These are phyloP conservation scores for Drosophila mercatorum DNA, from an alignment of 2,888 invertebrate species.

Conservation along the genomic window DNA sequence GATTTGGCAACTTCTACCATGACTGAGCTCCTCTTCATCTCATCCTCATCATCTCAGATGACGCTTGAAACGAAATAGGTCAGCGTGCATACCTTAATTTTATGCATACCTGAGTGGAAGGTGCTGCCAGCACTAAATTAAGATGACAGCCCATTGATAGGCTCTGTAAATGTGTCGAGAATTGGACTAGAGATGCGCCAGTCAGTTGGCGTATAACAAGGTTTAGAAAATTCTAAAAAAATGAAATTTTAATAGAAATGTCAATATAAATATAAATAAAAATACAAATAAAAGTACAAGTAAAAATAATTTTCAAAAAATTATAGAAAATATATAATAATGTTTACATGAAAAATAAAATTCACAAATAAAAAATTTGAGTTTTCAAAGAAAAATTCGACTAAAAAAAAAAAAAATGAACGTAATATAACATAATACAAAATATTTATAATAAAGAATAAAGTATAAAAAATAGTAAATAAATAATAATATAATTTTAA, in stretches of 20 bases:
- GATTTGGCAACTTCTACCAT: constrained; percentile 24
- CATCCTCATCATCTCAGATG: constrained; percentile 9
- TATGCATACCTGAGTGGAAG: constrained; percentile 36
- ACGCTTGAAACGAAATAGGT: constrained; percentile 48
- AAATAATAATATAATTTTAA: too few relatives aligned
- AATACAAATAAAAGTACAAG: neutral
- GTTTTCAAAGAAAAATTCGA: too few relatives aligned
- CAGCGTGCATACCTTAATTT: constrained; percentile 35
- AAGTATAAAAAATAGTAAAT: too few relatives aligned
- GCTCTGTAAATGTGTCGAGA: constrained; percentile 1
- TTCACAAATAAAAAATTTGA: too few relatives aligned
- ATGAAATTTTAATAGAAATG: neutral
- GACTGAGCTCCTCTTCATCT: too few relatives aligned
- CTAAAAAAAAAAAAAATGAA: too few relatives aligned
- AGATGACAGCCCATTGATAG: constrained; percentile 40
- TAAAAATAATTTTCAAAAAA: too few relatives aligned
- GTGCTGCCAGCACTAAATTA: constrained; percentile 37
- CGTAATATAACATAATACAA: too few relatives aligned
- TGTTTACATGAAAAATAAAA: too few relatives aligned
- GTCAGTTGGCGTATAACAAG: too few relatives aligned
- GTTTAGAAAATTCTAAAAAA: neutral
- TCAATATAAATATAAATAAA: neutral
- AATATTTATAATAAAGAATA: too few relatives aligned
- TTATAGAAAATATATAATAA: too few relatives aligned
- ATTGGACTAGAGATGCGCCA: constrained; percentile 1